These are phyloP conservation scores for Sinhomidia bicolor DNA, from an alignment of 2,888 invertebrate species.

Conservation along the genomic window DNA sequence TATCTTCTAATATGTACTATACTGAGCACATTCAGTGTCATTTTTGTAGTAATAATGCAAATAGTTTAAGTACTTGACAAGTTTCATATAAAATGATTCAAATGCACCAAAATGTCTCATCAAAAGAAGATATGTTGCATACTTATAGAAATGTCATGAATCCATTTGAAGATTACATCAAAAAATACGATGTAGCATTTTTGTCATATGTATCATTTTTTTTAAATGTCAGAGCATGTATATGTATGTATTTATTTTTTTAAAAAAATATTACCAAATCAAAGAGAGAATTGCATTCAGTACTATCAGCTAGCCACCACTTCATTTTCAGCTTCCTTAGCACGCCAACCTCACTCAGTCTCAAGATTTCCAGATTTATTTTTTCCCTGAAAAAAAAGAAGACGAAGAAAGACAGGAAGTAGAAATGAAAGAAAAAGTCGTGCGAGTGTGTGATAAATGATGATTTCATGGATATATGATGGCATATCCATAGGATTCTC, in stretches of 20 bases:
- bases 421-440: constrained; percentile 60
- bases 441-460: constrained; percentile 73
- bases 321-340: constrained; percentile 67
- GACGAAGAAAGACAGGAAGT: constrained; percentile 50
- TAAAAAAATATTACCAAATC: constrained; percentile 60
- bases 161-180: constrained; percentile 40
- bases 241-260: no score
- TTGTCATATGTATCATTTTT: background rate
- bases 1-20: no score
- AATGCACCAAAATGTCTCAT: background rate
- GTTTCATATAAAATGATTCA: no score
- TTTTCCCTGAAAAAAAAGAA: constrained; percentile 63
- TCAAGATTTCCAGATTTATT: constrained; percentile 74
- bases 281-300: constrained; percentile 69
- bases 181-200: background rate
- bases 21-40: no score
- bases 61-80: no score
- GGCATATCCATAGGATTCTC: constrained; percentile 62
- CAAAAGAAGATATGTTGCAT: background rate
- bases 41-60: no score
- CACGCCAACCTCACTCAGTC: constrained; percentile 70
- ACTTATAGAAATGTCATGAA: background rate
- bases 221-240: no score
- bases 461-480: constrained; percentile 74
- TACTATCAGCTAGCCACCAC: constrained; percentile 72